Evolutionary conservation across 2,888 invertebrate species (phyloP), one percentile per base, ranked within the genome.

Genomic region (Drosophila conformis): DNA sequence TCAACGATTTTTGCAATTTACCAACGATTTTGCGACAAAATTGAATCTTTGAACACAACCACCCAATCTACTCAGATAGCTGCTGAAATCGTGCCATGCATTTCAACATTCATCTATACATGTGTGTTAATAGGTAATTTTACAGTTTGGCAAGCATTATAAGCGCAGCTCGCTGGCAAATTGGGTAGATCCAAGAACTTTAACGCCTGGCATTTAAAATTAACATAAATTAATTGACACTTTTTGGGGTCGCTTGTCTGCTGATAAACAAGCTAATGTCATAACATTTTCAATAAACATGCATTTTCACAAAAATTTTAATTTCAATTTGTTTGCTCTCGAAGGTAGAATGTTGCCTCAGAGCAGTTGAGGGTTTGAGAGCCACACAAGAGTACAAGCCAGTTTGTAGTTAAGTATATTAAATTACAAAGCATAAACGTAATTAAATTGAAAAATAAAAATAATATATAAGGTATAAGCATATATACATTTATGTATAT

Each of bases 1-100:
- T 87, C 89, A 89, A 87, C 74, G 77, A 80, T 87, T 89, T 87
- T 88, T 77, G 73, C 83, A 81, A 86, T 81, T 77, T 89, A 81
- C 89, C 87, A 89, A 87, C 74, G 77, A 80, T 87, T 89, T 87
- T 88, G 66, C 69, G 75, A 80, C 76, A 73, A 78, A 86, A 86
- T 86, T 86, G 78, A 78, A 83, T 88, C 51, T 60, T 51, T 54
- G 56, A 72, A 69, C 46, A 58, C 58, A 38, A 33, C 35, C 42
- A 59, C 46, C 65, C 69, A 38, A 53, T 29, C 42, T 6, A 18
- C 11, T 4, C 35, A 66, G 33, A 64, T 35, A 51, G 48, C 49
- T 57, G 51, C 60, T 56, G 60, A 21, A 71, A 67, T 67, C 66
- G 52, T 84, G 78, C 68, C 61, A 67, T 58, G 54, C 69, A 81